These are phyloP conservation scores for Masticophis lateralis DNA, from an alignment of 2,797 vertebrate species.

Conservation along the genomic window DNA sequence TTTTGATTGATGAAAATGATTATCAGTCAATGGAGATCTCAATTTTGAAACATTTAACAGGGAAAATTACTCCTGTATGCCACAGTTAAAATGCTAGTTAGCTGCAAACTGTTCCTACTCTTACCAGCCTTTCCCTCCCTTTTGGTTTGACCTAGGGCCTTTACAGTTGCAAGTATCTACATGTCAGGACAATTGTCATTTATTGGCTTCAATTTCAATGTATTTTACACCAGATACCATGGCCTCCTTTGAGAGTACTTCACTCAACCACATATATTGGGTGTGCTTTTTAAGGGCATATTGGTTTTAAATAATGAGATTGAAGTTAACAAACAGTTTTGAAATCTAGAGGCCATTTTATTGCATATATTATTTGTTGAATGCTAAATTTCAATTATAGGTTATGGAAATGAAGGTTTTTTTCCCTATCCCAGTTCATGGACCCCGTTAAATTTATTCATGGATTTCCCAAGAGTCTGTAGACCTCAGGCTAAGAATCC, in stretches of 20 bases:
- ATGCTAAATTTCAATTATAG: background rate
- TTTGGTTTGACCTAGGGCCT: background rate
- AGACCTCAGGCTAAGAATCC: background rate
- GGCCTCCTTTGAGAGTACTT: background rate
- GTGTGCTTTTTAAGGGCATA: background rate
- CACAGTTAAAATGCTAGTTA: background rate
- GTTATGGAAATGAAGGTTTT: background rate
- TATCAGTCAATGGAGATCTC: conserved; percentile 14
- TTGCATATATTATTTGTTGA: background rate
- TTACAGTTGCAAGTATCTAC: background rate
- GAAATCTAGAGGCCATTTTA: background rate
- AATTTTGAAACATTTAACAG: conserved; percentile 17
- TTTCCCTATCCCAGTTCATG: background rate
- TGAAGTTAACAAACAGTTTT: background rate
- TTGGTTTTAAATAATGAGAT: background rate
- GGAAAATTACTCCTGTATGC: background rate
- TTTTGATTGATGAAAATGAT: conserved; percentile 23
- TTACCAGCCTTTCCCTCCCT: background rate
- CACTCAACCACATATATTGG: background rate
- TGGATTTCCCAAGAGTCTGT: background rate
- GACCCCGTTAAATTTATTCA: background rate
- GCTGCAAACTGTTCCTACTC: background rate
- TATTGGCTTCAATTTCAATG: background rate
- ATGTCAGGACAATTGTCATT: background rate
- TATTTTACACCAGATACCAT: background rate